phyloP scores from a whole-genome alignment of 2,797 vertebrate species.

The Pseudochirops corinnae region DNA sequence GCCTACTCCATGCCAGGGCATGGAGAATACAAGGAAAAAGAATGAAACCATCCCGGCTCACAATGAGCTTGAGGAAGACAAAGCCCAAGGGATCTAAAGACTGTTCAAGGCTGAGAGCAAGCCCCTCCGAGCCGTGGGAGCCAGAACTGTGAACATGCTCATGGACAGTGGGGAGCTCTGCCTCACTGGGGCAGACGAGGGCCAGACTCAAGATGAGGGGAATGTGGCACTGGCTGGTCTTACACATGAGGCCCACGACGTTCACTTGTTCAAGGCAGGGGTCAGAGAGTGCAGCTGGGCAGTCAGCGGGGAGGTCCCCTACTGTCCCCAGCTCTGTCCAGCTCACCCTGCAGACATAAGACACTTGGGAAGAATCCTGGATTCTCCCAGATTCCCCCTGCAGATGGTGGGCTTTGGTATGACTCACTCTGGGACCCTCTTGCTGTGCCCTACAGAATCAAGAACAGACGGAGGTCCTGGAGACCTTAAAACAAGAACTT shows the following conservation, averaged over 20 bases:
- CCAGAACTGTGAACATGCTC: too few relatives aligned
- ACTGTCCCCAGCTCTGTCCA: not conserved
- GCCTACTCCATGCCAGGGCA: not conserved
- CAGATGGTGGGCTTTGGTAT: not conserved
- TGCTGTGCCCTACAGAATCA: slow-evolving; percentile 86
- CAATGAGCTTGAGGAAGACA: not conserved
- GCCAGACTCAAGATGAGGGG: not conserved
- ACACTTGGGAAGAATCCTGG: not conserved
- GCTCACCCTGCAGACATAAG: not conserved
- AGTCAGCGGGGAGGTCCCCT: accelerated
- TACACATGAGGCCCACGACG: not conserved
- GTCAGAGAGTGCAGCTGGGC: accelerated
- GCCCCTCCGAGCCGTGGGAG: not conserved
- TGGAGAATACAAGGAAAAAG: not conserved
- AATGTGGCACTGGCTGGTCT: not conserved
- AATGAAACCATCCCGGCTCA: not conserved
- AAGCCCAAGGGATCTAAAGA: not conserved
- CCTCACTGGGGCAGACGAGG: accelerated
- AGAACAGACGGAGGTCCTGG: slow-evolving; percentile 91
- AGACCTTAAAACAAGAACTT: slow-evolving; percentile 91
- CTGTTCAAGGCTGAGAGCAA: accelerated
- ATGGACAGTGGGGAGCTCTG: not conserved
- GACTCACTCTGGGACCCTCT: not conserved
- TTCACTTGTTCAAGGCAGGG: not conserved
- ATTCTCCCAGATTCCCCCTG: not conserved